Base-by-base conservation (phyloP, 2,888 invertebrate species). In the Argynnis bischoffii region DNA sequence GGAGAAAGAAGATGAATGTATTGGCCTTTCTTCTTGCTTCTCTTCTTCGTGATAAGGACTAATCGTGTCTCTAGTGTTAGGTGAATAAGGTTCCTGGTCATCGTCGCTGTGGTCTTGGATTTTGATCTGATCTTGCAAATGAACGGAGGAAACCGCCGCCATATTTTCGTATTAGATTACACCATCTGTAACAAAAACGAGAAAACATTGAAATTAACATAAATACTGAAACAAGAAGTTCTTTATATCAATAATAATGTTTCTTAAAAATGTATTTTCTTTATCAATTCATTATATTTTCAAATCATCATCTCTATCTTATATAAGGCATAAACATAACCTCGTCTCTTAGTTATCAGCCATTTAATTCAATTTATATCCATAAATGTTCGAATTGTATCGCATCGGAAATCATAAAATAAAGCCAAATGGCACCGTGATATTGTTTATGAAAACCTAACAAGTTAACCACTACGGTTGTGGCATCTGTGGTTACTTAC, bases 21-120 rank as follows among this genome's bases (percentile, higher is more conserved):
- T 74, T 2, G 80, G 80, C 77, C 85, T 79, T 0, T 90, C 87
- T 72, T 88, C 87, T 4, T 76, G 68, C 69, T 91, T 90, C 13
- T 90, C 90, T 2, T 89, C 89, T 6, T 90, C 90, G 14, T 85
- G 86, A 73, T 85, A 90, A 56, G 92, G 90, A 56, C 85, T 88
- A 63, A 84, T 87, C 0, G 89, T 87, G 73, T 91, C 92, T 69
- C 89, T 80, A 0, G 90, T 89, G 74, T 83, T 88, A 0, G 92
- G 90, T 11, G 92, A 92, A 67, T 90, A 92, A 0, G 88, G 82
- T 60, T 93, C 93, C 18, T 72, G 81, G 4, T 79, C 79, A 57
- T 93, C 93, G 69, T 93, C 93, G 77, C 92, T 92, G 55, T 88
- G 85, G 35, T 92, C 92, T 71, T 90, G 91, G 48, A 91, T 87